Evolutionary conservation across 2,888 invertebrate species (phyloP).

Genomic region (Micoletzkya japonica): DNA sequence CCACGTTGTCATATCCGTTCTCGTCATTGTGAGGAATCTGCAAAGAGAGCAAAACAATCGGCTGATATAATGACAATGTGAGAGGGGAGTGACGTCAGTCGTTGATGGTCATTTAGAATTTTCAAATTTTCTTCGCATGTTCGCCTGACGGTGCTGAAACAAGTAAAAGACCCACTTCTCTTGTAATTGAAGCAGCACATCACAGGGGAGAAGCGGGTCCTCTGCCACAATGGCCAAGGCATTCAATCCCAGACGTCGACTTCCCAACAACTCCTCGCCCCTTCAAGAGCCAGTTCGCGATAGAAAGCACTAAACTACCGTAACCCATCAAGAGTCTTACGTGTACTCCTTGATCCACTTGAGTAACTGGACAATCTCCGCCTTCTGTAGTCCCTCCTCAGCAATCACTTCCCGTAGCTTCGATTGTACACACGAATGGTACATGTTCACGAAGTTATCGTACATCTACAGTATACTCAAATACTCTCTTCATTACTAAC

Average conservation of each 20-base stretch:
- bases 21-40: slow-evolving; percentile 58
- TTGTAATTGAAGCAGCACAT: slow-evolving; percentile 78
- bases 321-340: slow-evolving; percentile 56
- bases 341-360: slow-evolving; percentile 90
- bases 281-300: slow-evolving; percentile 49
- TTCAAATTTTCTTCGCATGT: too few species aligned
- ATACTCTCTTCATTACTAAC: not conserved
- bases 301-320: not conserved
- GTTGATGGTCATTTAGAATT: too few species aligned
- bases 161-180: slow-evolving; percentile 66
- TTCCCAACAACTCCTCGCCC: slow-evolving; percentile 83
- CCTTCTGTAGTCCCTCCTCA: slow-evolving; percentile 85
- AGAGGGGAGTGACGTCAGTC: too few species aligned
- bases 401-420: slow-evolving; percentile 70
- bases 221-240: slow-evolving; percentile 69
- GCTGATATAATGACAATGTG: too few species aligned
- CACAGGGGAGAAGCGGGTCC: slow-evolving; percentile 78
- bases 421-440: slow-evolving; percentile 78
- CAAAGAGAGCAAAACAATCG: too few species aligned
- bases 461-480: slow-evolving; percentile 74
- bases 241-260: slow-evolving; percentile 77
- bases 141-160: too few species aligned
- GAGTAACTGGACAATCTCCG: slow-evolving; percentile 90
- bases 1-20: slow-evolving; percentile 77
- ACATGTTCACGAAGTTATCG: slow-evolving; percentile 87